These are phyloP conservation scores for Craterocephalus amniculus DNA, from an alignment of 2,797 vertebrate genomes.

Conservation along the genomic window DNA sequence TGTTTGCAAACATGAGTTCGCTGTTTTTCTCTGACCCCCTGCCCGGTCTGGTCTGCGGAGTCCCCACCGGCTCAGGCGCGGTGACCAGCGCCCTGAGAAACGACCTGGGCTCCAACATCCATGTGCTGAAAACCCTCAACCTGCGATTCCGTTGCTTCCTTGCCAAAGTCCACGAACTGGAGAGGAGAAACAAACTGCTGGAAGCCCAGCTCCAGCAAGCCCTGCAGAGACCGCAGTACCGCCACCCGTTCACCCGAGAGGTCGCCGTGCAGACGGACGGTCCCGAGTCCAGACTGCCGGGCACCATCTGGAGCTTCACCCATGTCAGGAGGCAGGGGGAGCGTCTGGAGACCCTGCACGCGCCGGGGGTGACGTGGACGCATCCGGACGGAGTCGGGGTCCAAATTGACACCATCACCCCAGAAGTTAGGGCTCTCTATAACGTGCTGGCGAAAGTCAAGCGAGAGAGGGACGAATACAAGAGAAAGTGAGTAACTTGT, in stretches of 20 bases:
- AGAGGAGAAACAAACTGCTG: constrained; percentile 93
- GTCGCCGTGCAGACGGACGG: constrained; percentile 90
- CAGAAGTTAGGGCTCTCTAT: constrained; percentile 90
- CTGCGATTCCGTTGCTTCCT: constrained; percentile 97
- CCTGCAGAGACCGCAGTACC: constrained; percentile 79
- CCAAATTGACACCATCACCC: constrained; percentile 95
- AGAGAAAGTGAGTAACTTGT: constrained; percentile 77
- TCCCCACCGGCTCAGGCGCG: constrained; percentile 72
- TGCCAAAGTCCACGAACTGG: constrained; percentile 96
- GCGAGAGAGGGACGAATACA: constrained; percentile 89
- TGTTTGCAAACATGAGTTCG: constrained; percentile 82
- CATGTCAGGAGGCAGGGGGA: constrained; percentile 92
- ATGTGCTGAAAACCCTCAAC: constrained; percentile 95
- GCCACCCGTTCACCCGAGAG: constrained; percentile 87
- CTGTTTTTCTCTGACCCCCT: constrained; percentile 85
- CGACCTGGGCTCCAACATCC: constrained; percentile 96
- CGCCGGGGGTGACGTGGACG: constrained; percentile 89
- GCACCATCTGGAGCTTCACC: constrained; percentile 97
- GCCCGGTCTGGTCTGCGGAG: constrained; percentile 63
- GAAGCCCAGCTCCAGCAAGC: constrained; percentile 92
- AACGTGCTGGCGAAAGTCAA: constrained; percentile 93
- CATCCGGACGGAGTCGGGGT: constrained; percentile 89
- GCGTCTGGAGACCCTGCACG: constrained; percentile 89
- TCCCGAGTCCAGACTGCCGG: constrained; percentile 86
- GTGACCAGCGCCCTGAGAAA: constrained; percentile 91